Percentiles rank a stretch among this genome's conserved stretches.
Evolutionary conservation across 2,113 vertebrate species (phyloP).

Genomic region (Sarotherodon lohbergeri): DNA sequence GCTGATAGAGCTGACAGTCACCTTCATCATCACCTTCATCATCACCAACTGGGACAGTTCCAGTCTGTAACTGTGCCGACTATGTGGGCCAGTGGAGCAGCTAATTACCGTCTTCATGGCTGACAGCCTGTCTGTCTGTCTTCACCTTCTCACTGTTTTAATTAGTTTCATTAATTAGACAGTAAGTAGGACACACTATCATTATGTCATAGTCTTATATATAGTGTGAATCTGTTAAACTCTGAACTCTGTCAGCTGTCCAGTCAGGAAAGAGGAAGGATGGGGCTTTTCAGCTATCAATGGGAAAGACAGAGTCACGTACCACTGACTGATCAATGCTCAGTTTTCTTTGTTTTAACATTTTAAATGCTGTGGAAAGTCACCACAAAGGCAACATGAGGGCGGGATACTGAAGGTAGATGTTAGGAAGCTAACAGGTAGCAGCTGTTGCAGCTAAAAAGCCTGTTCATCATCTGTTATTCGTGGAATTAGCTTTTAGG

Average conservation of each 20-base stretch:
- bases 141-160: constrained; percentile 1
- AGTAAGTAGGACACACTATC: constrained; percentile 31
- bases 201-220: neutral
- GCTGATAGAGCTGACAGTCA: neutral
- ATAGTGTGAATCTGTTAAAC: neutral
- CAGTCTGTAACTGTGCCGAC: constrained; percentile 22
- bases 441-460: constrained; percentile 15
- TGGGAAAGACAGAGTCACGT: neutral
- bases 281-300: neutral
- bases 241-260: neutral
- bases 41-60: constrained; percentile 13
- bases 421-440: neutral
- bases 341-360: neutral
- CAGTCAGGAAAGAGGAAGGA: neutral
- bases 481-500: constrained; percentile 25
- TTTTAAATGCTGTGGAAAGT: neutral
- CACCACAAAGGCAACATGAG: neutral
- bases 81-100: constrained; percentile 54
- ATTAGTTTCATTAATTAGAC: constrained; percentile 51
- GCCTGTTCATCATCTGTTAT: constrained; percentile 10
- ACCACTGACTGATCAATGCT: neutral
- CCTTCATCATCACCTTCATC: constrained; percentile 8
- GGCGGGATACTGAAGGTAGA: neutral
- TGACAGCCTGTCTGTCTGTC: neutral
- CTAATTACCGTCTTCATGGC: constrained; percentile 30